phyloP scores from a whole-genome alignment of 1,140 invertebrate species.

The Neotoxoptera formosana region DNA sequence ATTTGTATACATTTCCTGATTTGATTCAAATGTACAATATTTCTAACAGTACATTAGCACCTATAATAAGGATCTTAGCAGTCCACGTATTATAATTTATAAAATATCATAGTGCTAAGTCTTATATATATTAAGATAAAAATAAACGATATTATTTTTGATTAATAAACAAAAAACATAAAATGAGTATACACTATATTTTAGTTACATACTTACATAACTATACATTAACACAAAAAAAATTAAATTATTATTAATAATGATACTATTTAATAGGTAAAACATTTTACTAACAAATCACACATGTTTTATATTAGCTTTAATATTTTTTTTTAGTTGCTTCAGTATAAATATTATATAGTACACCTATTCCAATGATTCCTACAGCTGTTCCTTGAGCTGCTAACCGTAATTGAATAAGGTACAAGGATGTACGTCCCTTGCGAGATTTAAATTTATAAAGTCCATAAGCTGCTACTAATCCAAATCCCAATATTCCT shows the following conservation, averaged over 20 bases:
- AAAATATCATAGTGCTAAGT: not conserved
- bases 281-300: constrained; percentile 36
- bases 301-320: not conserved
- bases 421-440: constrained; percentile 32
- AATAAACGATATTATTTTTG: not conserved
- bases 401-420: constrained; percentile 50
- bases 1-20: not conserved
- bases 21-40: not conserved
- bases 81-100: not conserved
- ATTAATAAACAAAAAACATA: not conserved
- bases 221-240: not conserved
- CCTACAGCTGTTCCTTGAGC: constrained; percentile 50
- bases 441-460: constrained; percentile 39
- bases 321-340: not conserved
- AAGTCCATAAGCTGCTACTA: constrained; percentile 39
- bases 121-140: not conserved
- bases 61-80: too few relatives aligned
- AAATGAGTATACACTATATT: not conserved
- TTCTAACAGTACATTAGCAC: not conserved
- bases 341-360: constrained; percentile 42
- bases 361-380: constrained; percentile 41
- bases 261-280: not conserved
- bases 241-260: not conserved
- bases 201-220: not conserved
- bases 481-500: constrained; percentile 51